Evolutionary conservation across 1,140 invertebrate species (phyloP), one percentile per base, ranked within the genome.

Genomic region (Oncopodura yosiiana): DNA sequence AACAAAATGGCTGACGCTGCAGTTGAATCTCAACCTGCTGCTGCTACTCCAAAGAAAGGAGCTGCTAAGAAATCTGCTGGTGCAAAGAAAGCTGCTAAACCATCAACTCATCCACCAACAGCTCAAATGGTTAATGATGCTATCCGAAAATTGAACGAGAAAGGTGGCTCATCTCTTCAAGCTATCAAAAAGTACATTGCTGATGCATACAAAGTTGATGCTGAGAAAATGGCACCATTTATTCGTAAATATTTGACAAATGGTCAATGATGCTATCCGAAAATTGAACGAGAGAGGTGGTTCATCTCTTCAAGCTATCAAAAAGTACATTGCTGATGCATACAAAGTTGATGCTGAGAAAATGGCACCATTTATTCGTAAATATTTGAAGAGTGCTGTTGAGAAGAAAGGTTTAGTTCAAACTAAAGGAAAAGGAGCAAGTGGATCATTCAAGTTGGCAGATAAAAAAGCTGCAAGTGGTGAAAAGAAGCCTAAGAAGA

Each of bases 271-370:
- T 45, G 78, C 80, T 14, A 81, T 82, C 61, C 72, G 70, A 44
- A 71, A 68, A 30, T 66, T 82, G 51, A 80, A 80, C 56, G 78
- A 80, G 59, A 71, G 75, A 42, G 73, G 73, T 49, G 78, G 78
- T 14, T 79, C 77, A 1, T 79, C 78, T 1, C 67, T 79, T 29
- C 73, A 76, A 58, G 78, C 78, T 11, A 80, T 81, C 66, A 79
- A 80, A 66, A 81, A 81, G 65, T 80, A 79, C 69, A 75, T 80
- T 43, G 66, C 71, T 16, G 69, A 73, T 3, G 74, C 72, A 38
- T 79, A 78, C 69, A 78, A 77, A 42, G 69, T 78, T 21, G 77
- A 79, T 67, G 70, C 72, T 14, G 75, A 78, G 52, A 77, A 76
- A 66, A 61, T 74, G 53, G 72, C 77, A 5, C 75, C 76, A n/a